Conservation (phyloP, 2,113 vertebrate species). For the Phoenicopterus ruber region DNA sequence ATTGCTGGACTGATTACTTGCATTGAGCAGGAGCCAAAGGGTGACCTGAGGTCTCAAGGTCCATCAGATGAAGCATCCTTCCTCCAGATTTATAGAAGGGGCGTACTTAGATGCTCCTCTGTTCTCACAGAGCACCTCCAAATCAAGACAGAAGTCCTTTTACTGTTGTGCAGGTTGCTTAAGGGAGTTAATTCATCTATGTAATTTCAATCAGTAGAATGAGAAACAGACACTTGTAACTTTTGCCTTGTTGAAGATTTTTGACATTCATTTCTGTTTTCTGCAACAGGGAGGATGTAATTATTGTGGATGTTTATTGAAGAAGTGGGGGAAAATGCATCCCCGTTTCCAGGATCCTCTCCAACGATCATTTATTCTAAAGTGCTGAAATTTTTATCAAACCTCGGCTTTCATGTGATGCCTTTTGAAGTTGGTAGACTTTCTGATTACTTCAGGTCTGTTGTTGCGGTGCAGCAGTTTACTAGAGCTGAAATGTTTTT, state of each 20-base stretch:
- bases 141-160: background rate
- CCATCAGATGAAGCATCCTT: background rate
- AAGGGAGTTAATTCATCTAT: background rate
- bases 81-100: background rate
- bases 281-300: background rate
- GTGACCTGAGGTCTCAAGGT: background rate
- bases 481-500: background rate
- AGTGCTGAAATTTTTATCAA: conserved; percentile 1
- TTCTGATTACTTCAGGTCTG: background rate
- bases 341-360: background rate
- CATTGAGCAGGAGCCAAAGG: background rate
- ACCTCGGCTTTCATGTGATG: background rate
- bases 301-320: background rate
- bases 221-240: background rate
- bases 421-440: background rate
- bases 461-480: background rate
- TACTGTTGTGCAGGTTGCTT: background rate
- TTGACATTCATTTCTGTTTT: background rate
- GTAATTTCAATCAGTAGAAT: background rate
- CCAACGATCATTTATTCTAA: background rate
- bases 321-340: background rate
- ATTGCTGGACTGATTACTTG: background rate
- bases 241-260: background rate
- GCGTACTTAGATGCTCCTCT: background rate
- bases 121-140: background rate